Percentiles rank a stretch among this genome's conserved stretches.
phyloP scores from a whole-genome alignment of 2,797 vertebrate genomes.

The Scolopax bukidnonensis region DNA sequence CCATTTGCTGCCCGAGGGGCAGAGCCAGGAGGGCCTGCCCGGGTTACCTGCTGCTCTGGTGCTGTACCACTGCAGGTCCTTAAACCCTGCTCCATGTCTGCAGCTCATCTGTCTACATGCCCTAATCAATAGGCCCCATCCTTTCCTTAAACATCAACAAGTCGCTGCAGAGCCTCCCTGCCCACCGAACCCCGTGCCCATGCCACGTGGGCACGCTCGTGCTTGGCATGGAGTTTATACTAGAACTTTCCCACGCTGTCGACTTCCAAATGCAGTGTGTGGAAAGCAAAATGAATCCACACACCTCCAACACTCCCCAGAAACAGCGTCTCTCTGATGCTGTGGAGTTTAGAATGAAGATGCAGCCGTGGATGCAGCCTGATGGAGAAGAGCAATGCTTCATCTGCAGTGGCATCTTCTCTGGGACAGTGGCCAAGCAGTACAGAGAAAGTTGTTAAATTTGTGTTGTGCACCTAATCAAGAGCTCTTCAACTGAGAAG shows the following conservation, averaged over 20 bases:
- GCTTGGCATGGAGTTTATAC: not conserved
- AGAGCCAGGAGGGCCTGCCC: fast-evolving
- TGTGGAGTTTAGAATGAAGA: not conserved
- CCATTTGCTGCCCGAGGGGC: not conserved
- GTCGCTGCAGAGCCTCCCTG: not conserved
- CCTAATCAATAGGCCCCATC: not conserved
- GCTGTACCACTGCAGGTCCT: not conserved
- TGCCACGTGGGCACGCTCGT: not conserved
- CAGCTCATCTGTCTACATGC: not conserved
- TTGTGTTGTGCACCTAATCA: not conserved
- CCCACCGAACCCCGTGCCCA: not conserved
- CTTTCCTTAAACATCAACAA: not conserved
- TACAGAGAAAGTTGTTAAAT: not conserved
- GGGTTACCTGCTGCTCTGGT: fast-evolving
- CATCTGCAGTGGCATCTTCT: not conserved
- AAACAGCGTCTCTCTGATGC: not conserved
- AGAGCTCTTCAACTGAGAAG: not conserved
- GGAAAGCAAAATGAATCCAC: not conserved
- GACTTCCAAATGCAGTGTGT: not conserved
- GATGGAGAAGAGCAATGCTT: not conserved
- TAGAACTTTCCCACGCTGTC: not conserved
- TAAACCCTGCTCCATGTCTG: not conserved
- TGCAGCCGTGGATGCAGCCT: not conserved
- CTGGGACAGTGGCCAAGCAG: not conserved
- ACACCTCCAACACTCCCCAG: fast-evolving